Evolutionary conservation across 2,113 vertebrate genomes (phyloP), one percentile per base, ranked within the genome.

Genomic region (Rafetus swinhoei): DNA sequence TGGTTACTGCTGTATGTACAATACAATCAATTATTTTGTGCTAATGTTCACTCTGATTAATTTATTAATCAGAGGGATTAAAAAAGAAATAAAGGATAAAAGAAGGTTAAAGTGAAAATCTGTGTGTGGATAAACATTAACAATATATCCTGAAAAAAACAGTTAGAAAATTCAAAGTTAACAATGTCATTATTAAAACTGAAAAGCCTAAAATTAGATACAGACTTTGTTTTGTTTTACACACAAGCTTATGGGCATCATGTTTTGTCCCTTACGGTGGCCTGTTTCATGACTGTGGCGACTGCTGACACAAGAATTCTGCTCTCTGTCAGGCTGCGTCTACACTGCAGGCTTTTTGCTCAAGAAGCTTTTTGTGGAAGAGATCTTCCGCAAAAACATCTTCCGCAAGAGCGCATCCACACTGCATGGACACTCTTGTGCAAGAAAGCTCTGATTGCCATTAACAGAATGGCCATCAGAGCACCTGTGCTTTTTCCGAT

Each of bases 141-240:
- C 35, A 25, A 27, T 60, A 88, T 86, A 88, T 79, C 92, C 76
- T 93, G 89, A 85, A 82, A 82, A 93, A 84, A 57, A 90, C 29
- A 85, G 39, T 79, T 93, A 88, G 86, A 92, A 95, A 94, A 93
- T 85, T 93, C 92, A 90, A 90, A 88, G 95, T 86, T 96, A 92
- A 97, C 93, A 92, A 90, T 1, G 10, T 95, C 81, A 93, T 88
- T 88, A 77, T 87, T 54, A 82, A 81, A 59, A 79, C 91, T 93
- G 88, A 85, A 89, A 96, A 87, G 77, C 81, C 85, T 95, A 96
- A 95, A 96, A 95, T 93, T 95, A 96, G 87, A 72, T 0, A 1
- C 90, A 74, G 74, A 74, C 85, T 95, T 96, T 96, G 90, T 95
- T 94, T 95, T 81, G 83, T 45, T 45, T 45, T 45, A 45, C 56